Conservation (phyloP, 1,140 invertebrate genomes). For the Hetaerina americana region DNA sequence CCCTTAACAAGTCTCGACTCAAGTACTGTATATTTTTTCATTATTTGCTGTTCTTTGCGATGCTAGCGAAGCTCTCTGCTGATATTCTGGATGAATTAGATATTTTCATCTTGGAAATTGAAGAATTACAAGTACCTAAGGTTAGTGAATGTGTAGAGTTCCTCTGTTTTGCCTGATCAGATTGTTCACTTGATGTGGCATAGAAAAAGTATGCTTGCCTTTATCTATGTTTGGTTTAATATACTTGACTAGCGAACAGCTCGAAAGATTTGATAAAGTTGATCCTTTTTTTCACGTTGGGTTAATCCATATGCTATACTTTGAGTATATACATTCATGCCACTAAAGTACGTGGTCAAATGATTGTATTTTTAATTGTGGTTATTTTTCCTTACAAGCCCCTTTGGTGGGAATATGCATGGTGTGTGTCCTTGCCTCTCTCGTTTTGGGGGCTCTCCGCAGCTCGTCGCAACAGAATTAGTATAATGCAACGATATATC, state of each 20-base stretch:
- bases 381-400: slow-evolving; percentile 47
- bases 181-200: not conserved
- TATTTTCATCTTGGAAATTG: slow-evolving; percentile 87
- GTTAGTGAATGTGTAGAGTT: too few relatives aligned
- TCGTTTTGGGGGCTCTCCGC: slow-evolving; percentile 77
- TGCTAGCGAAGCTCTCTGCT: slow-evolving; percentile 81
- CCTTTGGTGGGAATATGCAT: slow-evolving; percentile 86
- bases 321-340: too few relatives aligned
- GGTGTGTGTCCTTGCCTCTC: slow-evolving; percentile 74
- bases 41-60: slow-evolving; percentile 73
- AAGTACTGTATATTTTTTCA: slow-evolving; percentile 90
- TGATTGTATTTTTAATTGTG: slow-evolving; percentile 9
- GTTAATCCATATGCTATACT: too few relatives aligned
- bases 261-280: not conserved
- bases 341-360: not conserved
- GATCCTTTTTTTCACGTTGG: too few relatives aligned
- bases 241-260: not conserved
- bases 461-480: slow-evolving; percentile 66
- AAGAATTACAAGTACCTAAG: slow-evolving; percentile 83
- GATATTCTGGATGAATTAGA: slow-evolving; percentile 84
- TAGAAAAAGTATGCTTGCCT: not conserved
- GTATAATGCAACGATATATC: slow-evolving; percentile 67
- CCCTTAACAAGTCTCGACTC: slow-evolving; percentile 79
- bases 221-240: not conserved
- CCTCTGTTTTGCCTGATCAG: slow-evolving; percentile 4